Evolutionary conservation across 2,888 invertebrate genomes (phyloP), one percentile per base, ranked within the genome.

Genomic region (Lapara coniferarum): DNA sequence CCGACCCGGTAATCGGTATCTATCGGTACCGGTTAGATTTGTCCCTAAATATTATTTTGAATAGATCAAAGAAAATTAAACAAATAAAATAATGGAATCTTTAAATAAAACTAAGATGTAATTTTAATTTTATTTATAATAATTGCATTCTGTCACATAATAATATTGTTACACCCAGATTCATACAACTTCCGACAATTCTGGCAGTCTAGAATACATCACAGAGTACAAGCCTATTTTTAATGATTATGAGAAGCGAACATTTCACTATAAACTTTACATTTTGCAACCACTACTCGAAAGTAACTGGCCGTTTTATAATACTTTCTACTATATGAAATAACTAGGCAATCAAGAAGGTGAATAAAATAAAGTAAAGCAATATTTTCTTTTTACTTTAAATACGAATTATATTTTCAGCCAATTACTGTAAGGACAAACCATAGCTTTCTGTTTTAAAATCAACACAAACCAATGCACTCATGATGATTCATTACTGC

Each of bases 91-190:
- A 25, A 16, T 57, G 25, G 25, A 68, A 69, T 67, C 57, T 19
- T 25, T 44, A 79, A 84, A 84, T 83, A 79, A 85, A 85, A 85
- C 77, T 58, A 78, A 71, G 68, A 59, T 78, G 70, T 70, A 71
- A 70, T 73, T 78, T 75, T 74, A 71, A 74, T 75, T 86, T 86
- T 86, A 87, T 88, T 88, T 89, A 86, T 89, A 89, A 88, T 91
- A 91, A 88, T 90, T 90, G 88, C 87, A 89, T 89, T 90, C 85
- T 86, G 88, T 89, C 90, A 89, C 88, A 89, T 89, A 85, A 86
- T 88, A 89, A 87, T 89, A 86, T 86, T 85, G 87, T 87, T 85
- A 89, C 88, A 89, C 85, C 88, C 88, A 89, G 87, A 89, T 86
- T 88, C 88, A 87, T 88, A 87, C 82, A 82, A 86, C 82, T 83